Evolutionary conservation across 2,888 invertebrate genomes (phyloP).

Genomic region (Teleogryllus oceanicus): DNA sequence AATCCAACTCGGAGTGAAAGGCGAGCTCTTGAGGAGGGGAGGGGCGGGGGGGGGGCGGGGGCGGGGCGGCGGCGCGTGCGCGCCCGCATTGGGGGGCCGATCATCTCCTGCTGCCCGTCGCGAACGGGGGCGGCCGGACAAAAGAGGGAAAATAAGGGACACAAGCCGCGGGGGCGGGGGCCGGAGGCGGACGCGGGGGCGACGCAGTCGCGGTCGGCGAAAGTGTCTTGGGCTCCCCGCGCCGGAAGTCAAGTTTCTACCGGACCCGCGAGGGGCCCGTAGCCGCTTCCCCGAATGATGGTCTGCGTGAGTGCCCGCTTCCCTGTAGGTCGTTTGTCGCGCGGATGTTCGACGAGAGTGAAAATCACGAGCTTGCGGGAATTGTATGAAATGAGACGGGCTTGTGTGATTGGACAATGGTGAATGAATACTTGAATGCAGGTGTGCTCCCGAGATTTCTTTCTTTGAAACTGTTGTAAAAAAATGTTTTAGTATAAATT

Average conservation of each 20-base stretch:
- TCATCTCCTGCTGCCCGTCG: not conserved
- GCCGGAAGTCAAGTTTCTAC: slow-evolving; percentile 3
- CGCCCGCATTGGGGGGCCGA: not conserved
- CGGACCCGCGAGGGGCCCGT: not conserved
- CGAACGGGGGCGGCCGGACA: not conserved
- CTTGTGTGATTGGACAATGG: too few species aligned
- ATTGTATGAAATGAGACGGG: too few species aligned
- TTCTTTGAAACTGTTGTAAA: too few species aligned
- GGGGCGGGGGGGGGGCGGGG: not conserved
- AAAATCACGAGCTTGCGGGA: too few species aligned
- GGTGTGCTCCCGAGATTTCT: too few species aligned
- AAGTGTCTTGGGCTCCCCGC: not conserved
- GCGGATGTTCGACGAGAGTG: too few species aligned
- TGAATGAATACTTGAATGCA: too few species aligned
- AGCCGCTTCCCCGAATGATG: too few species aligned
- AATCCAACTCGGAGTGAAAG: not conserved
- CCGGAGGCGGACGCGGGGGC: not conserved
- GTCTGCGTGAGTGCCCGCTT: too few species aligned
- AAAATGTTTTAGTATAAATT: too few species aligned
- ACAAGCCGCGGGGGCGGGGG: not conserved
- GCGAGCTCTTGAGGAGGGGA: not conserved
- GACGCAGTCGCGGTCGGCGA: not conserved
- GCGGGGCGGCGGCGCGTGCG: not conserved
- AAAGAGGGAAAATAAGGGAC: slow-evolving; percentile 9
- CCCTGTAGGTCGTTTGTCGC: too few species aligned